phyloP scores from a whole-genome alignment of 1,140 invertebrate species.

The Euura lappo region DNA sequence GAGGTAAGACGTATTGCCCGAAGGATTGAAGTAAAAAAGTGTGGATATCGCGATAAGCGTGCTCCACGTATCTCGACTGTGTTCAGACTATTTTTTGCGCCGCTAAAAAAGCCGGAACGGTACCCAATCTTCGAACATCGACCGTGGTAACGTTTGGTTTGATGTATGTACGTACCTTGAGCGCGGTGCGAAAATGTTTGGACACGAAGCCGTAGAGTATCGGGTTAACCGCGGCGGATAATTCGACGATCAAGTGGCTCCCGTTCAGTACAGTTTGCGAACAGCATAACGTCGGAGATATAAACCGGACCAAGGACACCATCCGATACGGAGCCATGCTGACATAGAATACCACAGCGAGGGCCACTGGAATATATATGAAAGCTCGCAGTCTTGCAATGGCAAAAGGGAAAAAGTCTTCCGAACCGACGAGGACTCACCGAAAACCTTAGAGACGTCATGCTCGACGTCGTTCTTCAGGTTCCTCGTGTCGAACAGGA shows the following conservation, averaged over 20 bases:
- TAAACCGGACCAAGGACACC: constrained; percentile 30
- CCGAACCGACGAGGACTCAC: neutral
- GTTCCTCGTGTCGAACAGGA: constrained; percentile 32
- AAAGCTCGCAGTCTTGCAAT: neutral
- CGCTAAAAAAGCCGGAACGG: neutral
- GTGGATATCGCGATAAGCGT: too few species aligned
- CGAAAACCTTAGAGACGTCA: constrained; percentile 1
- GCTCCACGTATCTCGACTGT: too few species aligned
- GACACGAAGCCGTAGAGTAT: constrained; percentile 35
- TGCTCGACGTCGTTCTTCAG: neutral
- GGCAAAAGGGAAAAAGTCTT: too few species aligned
- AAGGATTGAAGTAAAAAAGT: too few species aligned
- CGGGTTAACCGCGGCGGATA: constrained; percentile 35
- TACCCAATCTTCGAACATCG: too few species aligned
- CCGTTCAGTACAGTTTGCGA: constrained; percentile 27
- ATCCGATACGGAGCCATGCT: constrained; percentile 44
- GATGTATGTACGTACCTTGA: constrained; percentile 32
- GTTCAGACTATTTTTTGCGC: neutral
- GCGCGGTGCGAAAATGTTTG: constrained; percentile 24
- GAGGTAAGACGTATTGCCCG: too few species aligned
- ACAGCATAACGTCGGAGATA: constrained; percentile 34
- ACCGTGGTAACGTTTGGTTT: too few species aligned
- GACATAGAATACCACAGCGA: constrained; percentile 34
- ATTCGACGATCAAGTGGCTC: constrained; percentile 39
- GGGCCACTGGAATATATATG: constrained; percentile 30